Evolutionary conservation across 2,113 vertebrate species (phyloP).

Genomic region (Calypte anna): DNA sequence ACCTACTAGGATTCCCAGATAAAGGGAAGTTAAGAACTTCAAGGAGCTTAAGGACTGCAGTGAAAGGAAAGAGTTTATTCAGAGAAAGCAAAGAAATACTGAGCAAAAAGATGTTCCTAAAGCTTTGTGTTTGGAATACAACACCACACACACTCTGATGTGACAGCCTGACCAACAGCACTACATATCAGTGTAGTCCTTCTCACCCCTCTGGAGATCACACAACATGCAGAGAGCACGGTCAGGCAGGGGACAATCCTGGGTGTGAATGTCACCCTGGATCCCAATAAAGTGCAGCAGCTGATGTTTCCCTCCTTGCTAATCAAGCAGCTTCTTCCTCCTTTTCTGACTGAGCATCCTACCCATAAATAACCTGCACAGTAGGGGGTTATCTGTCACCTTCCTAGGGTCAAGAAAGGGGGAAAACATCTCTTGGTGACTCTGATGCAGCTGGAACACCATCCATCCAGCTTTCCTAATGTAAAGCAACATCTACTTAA

Average conservation of each 20-base stretch:
- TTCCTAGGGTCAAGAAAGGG: neutral
- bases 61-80: neutral
- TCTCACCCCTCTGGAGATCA: neutral
- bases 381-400: neutral
- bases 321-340: neutral
- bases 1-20: neutral
- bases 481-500: neutral
- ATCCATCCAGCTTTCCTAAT: neutral
- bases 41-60: neutral
- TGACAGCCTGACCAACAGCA: neutral
- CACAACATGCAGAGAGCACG: fast-evolving
- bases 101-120: neutral
- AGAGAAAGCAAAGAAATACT: neutral
- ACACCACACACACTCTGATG: neutral
- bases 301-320: neutral
- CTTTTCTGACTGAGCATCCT: neutral
- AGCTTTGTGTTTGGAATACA: neutral
- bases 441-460: neutral
- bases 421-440: neutral
- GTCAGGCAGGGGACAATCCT: neutral
- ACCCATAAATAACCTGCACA: neutral
- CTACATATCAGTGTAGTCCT: fast-evolving
- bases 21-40: neutral
- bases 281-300: neutral
- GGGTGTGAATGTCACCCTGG: fast-evolving